Percentiles rank a stretch among this genome's conserved stretches.
Conservation (phyloP, 2,113 vertebrate genomes). For the Fulica atra region DNA sequence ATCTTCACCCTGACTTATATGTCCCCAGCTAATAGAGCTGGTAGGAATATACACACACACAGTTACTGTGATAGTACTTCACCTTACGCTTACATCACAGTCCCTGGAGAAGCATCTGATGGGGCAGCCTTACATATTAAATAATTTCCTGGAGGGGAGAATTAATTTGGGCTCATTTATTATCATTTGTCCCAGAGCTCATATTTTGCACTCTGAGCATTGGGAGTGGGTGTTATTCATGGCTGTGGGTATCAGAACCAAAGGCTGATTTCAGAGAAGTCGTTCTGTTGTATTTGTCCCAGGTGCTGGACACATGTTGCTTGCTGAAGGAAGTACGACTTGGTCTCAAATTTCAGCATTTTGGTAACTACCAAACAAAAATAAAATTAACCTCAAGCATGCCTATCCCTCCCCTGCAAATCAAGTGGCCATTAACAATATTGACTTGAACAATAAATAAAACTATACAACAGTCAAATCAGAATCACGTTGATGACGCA, state of each 20-base stretch:
- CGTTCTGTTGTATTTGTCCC: slow-evolving; percentile 20
- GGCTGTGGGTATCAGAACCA: not conserved
- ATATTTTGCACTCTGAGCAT: not conserved
- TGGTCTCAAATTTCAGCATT: not conserved
- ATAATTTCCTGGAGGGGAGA: slow-evolving; percentile 40
- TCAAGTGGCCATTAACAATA: not conserved
- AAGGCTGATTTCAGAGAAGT: slow-evolving; percentile 7
- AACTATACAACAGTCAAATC: not conserved
- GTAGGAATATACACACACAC: not conserved
- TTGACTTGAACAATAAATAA: slow-evolving; percentile 7
- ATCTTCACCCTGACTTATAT: not conserved
- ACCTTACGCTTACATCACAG: slow-evolving; percentile 60
- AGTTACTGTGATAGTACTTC: slow-evolving; percentile 20
- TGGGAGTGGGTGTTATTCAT: slow-evolving; percentile 35
- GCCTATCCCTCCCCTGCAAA: not conserved
- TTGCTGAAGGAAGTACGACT: not conserved
- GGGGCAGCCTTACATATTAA: not conserved
- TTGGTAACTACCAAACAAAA: slow-evolving; percentile 36
- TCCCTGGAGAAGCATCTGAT: slow-evolving; percentile 11
- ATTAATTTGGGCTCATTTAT: slow-evolving; percentile 33
- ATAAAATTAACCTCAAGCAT: not conserved
- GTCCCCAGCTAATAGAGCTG: not conserved
- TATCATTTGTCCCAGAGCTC: slow-evolving; percentile 18
- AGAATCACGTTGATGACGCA: not conserved
- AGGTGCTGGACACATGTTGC: slow-evolving; percentile 49